Conservation (phyloP, 2,113 vertebrate genomes). For the Anolis sagrei region DNA sequence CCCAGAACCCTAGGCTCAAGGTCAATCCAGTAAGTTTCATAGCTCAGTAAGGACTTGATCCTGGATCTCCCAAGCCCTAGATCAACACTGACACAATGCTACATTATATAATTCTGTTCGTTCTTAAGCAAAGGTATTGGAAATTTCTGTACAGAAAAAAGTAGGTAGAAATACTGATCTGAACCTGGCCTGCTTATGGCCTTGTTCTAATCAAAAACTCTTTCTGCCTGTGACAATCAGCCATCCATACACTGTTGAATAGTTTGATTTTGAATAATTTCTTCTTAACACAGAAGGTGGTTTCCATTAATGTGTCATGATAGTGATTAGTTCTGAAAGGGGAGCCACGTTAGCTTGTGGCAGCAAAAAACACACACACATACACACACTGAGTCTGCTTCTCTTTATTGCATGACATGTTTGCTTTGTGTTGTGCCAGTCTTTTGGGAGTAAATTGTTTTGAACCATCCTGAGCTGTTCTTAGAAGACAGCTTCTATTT, state of each 20-base stretch:
- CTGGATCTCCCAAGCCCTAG: too few relatives aligned
- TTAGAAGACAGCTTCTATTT: neutral
- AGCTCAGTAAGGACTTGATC: too few relatives aligned
- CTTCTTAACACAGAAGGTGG: neutral
- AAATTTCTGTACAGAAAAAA: neutral
- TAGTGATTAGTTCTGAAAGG: neutral
- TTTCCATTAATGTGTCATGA: neutral
- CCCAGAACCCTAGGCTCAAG: too few relatives aligned
- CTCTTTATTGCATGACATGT: neutral
- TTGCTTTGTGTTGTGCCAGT: neutral
- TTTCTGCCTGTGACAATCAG: neutral
- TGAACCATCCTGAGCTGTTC: neutral
- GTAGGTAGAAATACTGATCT: neutral
- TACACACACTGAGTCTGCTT: neutral
- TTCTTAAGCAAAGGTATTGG: neutral
- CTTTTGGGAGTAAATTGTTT: neutral
- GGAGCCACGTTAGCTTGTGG: neutral
- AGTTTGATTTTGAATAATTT: neutral
- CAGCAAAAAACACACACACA: too few relatives aligned
- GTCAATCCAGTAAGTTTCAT: too few relatives aligned
- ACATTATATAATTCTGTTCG: too few relatives aligned
- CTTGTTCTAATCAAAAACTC: neutral
- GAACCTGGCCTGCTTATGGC: neutral
- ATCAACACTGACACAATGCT: too few relatives aligned
- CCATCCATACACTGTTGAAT: too few relatives aligned